phyloP scores from a whole-genome alignment of 2,113 vertebrate genomes.

The Dasyornis broadbenti region DNA sequence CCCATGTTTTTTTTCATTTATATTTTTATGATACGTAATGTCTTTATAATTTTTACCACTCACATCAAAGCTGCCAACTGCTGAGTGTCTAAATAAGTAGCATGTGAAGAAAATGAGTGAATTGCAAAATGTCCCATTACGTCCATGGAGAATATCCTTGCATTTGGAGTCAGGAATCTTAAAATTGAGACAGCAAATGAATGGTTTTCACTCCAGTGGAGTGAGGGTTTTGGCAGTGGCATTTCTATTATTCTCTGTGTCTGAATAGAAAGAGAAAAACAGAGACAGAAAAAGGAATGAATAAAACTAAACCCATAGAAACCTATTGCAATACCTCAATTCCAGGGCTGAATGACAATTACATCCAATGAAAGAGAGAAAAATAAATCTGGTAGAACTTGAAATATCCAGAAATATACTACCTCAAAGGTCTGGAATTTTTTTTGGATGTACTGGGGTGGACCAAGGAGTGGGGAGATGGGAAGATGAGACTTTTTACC shows the following conservation, averaged over 20 bases:
- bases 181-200: slow-evolving; percentile 76
- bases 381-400: not conserved
- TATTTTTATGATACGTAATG: slow-evolving; percentile 79
- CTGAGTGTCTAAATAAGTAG: slow-evolving; percentile 81
- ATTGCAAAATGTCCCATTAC: slow-evolving; percentile 82
- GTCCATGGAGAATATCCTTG: slow-evolving; percentile 74
- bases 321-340: not conserved
- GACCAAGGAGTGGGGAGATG: not conserved
- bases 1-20: slow-evolving; percentile 77
- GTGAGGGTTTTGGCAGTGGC: slow-evolving; percentile 61
- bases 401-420: not conserved
- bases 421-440: not conserved
- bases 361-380: not conserved
- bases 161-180: slow-evolving; percentile 72
- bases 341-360: slow-evolving; percentile 10
- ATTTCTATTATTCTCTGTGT: slow-evolving; percentile 67
- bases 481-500: slow-evolving; percentile 16
- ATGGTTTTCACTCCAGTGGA: slow-evolving; percentile 75
- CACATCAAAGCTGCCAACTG: slow-evolving; percentile 79
- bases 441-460: not conserved
- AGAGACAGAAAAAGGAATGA: not conserved
- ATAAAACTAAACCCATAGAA: slow-evolving; percentile 34
- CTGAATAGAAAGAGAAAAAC: slow-evolving; percentile 47
- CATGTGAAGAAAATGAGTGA: slow-evolving; percentile 81
- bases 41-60: slow-evolving; percentile 81